Base-by-base conservation (phyloP, 2,113 vertebrate genomes). In the Stictonetta naevosa region DNA sequence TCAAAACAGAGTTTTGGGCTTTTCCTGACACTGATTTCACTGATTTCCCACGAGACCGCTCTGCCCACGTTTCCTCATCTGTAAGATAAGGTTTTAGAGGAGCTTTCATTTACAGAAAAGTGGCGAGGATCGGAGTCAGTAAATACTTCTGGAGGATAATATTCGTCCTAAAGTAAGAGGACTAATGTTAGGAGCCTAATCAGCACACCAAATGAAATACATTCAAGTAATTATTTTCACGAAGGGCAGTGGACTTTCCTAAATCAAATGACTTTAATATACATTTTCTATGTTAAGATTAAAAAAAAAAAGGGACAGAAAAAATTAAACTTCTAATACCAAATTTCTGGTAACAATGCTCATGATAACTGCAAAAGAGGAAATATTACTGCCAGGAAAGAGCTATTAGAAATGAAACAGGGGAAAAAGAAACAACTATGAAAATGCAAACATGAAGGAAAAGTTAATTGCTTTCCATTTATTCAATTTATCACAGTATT, bases 391-490 rank as follows among this genome's bases (percentile, higher is more conserved):
- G 85, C 69, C 5, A 25, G 58, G 55, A 86, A 92, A 95, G 62
- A 53, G 28, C 80, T 78, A 68, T 68, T 80, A 86, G 69, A 68
- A 92, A 90, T 80, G 59, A 84, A 94, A 85, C 10, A 62, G 31
- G 22, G 31, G 56, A 20, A 83, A 89, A 78, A 89, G n/a, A 88
- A 92, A 50, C 42, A 93, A 55, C 56, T 71, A 23, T 36, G 64
- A 95, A 88, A 93, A 96, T 53, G 31, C 59, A 92, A 92, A 94
- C 80, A 92, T 20, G 80, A 80, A 86, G 69, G 46, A 86, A 93
- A 95, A 95, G 52, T 92, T 95, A 96, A 92, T 94, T 94, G 85
- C 64, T 69, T 90, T 83, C 59, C 33, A 78, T 85, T 95, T 94
- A 79, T 92, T 59, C 87, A 78, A 72, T 96, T 95, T 87, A 93